phyloP scores from a whole-genome alignment of 2,797 vertebrate genomes.

The Macropus fuliginosus region DNA sequence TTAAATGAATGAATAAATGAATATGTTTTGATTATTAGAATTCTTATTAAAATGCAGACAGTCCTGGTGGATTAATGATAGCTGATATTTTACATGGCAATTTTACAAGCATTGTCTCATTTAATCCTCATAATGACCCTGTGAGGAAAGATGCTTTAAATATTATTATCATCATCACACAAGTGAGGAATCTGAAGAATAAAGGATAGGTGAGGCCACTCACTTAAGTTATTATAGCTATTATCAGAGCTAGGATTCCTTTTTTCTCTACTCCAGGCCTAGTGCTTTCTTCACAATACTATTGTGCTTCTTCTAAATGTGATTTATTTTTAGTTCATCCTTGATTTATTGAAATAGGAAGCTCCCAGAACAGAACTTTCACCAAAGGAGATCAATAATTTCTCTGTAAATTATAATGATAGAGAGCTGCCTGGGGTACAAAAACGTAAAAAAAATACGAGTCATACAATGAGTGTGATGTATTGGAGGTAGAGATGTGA shows the following conservation, averaged over 20 bases:
- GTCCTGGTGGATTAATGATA: not conserved
- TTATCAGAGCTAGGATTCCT: not conserved
- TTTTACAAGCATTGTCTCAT: not conserved
- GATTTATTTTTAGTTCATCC: not conserved
- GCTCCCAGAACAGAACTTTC: not conserved
- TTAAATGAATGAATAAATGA: not conserved
- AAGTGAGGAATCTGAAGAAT: not conserved
- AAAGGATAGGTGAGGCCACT: not conserved
- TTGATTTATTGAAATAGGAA: not conserved
- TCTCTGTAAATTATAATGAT: not conserved
- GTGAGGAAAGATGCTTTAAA: not conserved
- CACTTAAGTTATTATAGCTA: not conserved
- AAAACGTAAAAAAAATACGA: not conserved
- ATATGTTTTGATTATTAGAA: not conserved
- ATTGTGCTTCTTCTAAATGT: not conserved
- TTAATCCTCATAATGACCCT: not conserved
- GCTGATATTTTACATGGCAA: not conserved
- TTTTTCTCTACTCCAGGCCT: not conserved
- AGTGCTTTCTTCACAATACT: not conserved
- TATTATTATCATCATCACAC: not conserved
- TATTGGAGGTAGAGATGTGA: not conserved
- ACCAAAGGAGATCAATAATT: not conserved
- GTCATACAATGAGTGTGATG: not conserved
- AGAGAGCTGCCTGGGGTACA: not conserved
- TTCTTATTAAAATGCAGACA: not conserved